Evolutionary conservation across 2,888 invertebrate genomes (phyloP).

Genomic region (Latrodectus hesperus): DNA sequence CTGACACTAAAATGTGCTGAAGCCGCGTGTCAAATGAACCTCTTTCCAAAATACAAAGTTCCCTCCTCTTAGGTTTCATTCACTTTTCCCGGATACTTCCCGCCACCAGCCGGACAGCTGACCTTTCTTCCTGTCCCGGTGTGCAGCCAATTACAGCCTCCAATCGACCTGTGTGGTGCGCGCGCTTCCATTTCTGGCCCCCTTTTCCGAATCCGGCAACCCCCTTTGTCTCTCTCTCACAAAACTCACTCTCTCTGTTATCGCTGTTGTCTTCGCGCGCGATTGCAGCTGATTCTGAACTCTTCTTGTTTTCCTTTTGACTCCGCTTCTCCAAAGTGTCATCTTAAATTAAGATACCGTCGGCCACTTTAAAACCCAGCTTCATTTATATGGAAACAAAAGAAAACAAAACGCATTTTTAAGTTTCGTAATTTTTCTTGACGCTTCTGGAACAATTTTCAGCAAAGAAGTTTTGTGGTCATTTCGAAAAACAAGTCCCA

Average conservation of each 20-base stretch:
- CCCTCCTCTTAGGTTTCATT: constrained; percentile 47
- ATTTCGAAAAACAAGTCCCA: too few species aligned
- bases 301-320: background rate
- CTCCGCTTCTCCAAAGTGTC: background rate
- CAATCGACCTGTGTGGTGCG: constrained; percentile 30
- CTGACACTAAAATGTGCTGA: background rate
- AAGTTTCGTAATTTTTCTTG: too few species aligned
- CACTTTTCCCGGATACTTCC: constrained; percentile 26
- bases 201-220: background rate
- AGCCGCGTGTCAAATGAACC: constrained; percentile 21
- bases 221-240: constrained; percentile 36
- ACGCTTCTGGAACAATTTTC: too few species aligned
- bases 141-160: constrained; percentile 33
- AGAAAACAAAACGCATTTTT: too few species aligned
- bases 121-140: constrained; percentile 46
- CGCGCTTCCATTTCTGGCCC: constrained; percentile 20
- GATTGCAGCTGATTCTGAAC: background rate
- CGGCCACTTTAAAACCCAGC: too few species aligned
- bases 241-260: constrained; percentile 25
- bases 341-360: too few species aligned
- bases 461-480: too few species aligned
- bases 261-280: constrained; percentile 22
- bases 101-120: constrained; percentile 46
- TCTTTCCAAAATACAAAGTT: constrained; percentile 32
- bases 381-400: too few species aligned